phyloP scores from a whole-genome alignment of 2,888 invertebrate genomes.

The Deroplatys truncata region DNA sequence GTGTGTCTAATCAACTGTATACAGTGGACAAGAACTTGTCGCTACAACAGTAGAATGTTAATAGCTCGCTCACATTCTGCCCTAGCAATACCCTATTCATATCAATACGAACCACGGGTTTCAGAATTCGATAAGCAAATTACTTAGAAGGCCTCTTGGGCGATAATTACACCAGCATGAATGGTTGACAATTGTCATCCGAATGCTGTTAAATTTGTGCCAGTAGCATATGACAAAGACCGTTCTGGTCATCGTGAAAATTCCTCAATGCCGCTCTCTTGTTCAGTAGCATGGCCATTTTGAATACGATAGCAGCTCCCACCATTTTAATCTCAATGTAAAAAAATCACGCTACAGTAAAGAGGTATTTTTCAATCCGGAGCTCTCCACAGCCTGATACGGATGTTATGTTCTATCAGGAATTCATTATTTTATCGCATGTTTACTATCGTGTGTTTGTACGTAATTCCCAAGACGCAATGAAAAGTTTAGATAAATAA shows the following conservation, averaged over 20 bases:
- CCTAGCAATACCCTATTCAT: not conserved
- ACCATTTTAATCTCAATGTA: not conserved
- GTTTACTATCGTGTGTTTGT: too few relatives aligned
- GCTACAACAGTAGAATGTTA: not conserved
- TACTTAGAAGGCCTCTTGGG: not conserved
- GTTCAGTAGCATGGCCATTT: not conserved
- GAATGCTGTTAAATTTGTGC: not conserved
- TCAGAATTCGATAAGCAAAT: not conserved
- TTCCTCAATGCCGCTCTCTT: not conserved
- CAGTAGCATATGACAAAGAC: not conserved
- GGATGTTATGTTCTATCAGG: too few relatives aligned
- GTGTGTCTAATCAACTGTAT: not conserved
- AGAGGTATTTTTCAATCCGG: not conserved
- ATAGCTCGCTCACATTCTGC: not conserved
- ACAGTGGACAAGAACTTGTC: not conserved
- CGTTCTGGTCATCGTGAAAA: not conserved
- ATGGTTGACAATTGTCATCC: not conserved
- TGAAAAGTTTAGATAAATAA: too few relatives aligned
- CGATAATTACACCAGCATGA: not conserved
- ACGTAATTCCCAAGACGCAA: too few relatives aligned
- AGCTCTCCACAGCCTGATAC: too few relatives aligned
- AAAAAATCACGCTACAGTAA: not conserved
- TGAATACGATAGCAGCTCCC: not conserved
- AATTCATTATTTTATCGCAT: too few relatives aligned
- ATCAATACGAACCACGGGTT: not conserved